Evolutionary conservation across 2,888 invertebrate species (phyloP), one percentile per base, ranked within the genome.

Genomic region (Pyrgus malvae): DNA sequence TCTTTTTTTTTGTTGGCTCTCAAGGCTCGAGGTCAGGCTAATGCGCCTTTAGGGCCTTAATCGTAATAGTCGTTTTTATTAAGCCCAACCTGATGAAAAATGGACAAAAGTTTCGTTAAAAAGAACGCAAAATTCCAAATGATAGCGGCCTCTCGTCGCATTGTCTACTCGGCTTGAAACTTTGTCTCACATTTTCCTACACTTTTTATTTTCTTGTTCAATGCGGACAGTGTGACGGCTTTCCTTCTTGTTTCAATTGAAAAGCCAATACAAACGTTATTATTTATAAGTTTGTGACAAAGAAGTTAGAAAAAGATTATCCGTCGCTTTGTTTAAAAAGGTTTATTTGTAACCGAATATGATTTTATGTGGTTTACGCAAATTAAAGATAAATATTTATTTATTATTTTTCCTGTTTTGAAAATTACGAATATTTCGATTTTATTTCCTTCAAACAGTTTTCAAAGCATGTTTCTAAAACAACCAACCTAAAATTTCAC

Each of bases 31-130:
- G 46, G 54, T 44, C 51, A 42, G 38, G 53, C 51, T 58, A 60
- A 60, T 51, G 55, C 55, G 55, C 55, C 14, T 31, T 45, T 12
- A 19, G 31, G 23, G 31, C 31, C 53, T 60, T 57, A 56, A 56
- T 38, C 38, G 53, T 63, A 60, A 59, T 56, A 56, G 57, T 42
- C 56, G 49, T 61, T 63, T 61, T 63, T 60, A 56, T 51, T 37
- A 31, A 56, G 48, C 33, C 37, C 53, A 27, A 48, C 41, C 44
- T 55, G 55, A 60, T 56, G 53, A 61, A 59, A 63, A 61, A 61
- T 58, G 55, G 25, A 48, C 53, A 33, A 61, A 57, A 58, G 42
- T 61, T 61, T 57, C 23, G 33, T 38, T 46, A 42, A 56, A 55
- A 55, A 33, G 44, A 57, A 53, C 33, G 42, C 27, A 51, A 56